Conservation (phyloP, 2,113 vertebrate genomes). For the Daphoenositta chrysoptera region DNA sequence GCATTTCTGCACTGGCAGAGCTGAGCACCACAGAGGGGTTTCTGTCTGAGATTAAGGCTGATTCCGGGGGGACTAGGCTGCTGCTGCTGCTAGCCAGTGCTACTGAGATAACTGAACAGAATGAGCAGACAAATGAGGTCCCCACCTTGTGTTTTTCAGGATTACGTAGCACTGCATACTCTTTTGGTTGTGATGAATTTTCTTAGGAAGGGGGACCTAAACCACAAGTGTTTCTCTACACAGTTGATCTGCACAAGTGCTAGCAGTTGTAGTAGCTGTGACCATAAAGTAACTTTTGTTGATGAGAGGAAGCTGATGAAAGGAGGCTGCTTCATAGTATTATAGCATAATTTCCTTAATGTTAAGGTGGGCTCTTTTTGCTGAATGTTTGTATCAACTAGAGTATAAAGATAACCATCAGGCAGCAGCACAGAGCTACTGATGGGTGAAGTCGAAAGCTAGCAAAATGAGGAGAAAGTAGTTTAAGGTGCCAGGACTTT, state of each 20-base stretch:
- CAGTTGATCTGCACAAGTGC: background rate
- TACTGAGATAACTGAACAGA: background rate
- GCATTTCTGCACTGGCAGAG: background rate
- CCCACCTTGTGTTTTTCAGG: background rate
- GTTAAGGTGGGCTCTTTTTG: background rate
- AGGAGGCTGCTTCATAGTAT: background rate
- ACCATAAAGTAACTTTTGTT: background rate
- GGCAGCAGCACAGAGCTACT: background rate
- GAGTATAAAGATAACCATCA: background rate
- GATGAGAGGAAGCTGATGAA: background rate
- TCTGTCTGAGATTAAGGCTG: background rate
- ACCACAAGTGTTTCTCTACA: background rate
- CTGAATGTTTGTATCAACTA: background rate
- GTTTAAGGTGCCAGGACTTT: background rate
- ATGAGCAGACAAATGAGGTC: background rate
- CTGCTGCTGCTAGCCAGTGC: background rate
- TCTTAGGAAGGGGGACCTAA: background rate
- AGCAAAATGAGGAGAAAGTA: background rate
- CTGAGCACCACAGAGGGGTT: background rate
- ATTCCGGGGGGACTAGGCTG: background rate
- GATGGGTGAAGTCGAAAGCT: background rate
- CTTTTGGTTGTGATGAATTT: background rate
- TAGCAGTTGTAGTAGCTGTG: background rate
- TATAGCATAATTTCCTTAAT: background rate
- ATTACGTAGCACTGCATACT: background rate